phyloP scores from a whole-genome alignment of 2,113 vertebrate genomes.

The Puntigrus tetrazona region DNA sequence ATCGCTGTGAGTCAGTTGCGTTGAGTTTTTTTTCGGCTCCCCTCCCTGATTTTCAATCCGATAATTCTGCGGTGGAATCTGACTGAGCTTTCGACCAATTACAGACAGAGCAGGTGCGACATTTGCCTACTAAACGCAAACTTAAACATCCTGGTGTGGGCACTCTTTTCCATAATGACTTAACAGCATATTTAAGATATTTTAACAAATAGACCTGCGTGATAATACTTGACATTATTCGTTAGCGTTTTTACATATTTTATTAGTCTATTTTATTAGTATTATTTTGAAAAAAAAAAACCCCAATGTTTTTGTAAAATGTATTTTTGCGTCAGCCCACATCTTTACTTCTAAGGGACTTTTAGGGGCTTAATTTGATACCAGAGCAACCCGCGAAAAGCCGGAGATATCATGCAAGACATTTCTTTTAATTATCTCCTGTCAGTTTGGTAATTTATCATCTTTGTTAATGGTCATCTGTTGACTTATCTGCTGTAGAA shows the following conservation, averaged over 20 bases:
- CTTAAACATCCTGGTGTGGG: slow-evolving; percentile 3
- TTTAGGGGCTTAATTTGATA: background rate
- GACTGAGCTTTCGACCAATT: slow-evolving; percentile 78
- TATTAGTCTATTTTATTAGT: background rate
- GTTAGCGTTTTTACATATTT: background rate
- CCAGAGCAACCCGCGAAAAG: background rate
- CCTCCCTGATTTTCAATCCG: slow-evolving; percentile 87
- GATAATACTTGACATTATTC: background rate
- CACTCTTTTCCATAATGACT: background rate
- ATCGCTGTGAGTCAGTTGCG: slow-evolving; percentile 58
- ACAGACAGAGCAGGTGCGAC: slow-evolving; percentile 58
- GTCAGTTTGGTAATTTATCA: background rate
- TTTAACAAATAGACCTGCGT: background rate
- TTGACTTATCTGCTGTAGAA: background rate
- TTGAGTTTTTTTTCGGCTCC: slow-evolving; percentile 58
- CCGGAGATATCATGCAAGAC: background rate
- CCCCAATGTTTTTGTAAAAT: no score
- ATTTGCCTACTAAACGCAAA: slow-evolving; percentile 69
- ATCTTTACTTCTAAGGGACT: background rate
- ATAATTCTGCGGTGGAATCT: slow-evolving; percentile 82
- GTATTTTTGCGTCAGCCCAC: no score
- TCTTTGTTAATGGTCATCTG: background rate
- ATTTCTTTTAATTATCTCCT: background rate
- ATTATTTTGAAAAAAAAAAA: no score
- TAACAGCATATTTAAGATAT: background rate